Evolutionary conservation across 2,797 vertebrate species (phyloP), one percentile per base, ranked within the genome.

Genomic region (Tauraco hartlaubi): DNA sequence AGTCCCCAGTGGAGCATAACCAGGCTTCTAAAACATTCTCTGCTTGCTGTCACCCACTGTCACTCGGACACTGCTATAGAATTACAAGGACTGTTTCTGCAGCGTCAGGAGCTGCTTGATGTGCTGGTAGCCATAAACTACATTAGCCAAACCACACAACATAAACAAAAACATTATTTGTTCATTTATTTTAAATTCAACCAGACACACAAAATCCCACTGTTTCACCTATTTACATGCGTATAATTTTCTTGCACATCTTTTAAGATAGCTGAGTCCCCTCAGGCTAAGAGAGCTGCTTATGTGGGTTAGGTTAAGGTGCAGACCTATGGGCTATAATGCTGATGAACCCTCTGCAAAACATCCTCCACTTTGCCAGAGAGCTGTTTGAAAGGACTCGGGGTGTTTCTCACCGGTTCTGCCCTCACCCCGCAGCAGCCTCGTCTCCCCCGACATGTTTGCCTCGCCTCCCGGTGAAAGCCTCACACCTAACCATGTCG

Each of bases 401-500:
- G 12, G 11, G 15, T 51, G 17, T 51, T 92, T 63, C 52, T 71
- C 21, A 41, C 31, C 1, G 4, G 61, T 61, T 48, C 49, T 90
- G 17, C 25, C 52, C 48, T 67, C 26, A 44, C 18, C 21, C 25
- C 0, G 0, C 4, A 6, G 62, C 86, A 90, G 7, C 6, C 51
- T 48, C 18, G 1, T 46, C 33, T 52, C 43, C 9, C 16, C 12
- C 5, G 22, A 26, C 0, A 2, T 2, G 1, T 84, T 56, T 84
- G 23, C n/a, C 12, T 88, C 2, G 0, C 11, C 62, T 77, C 18
- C 9, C 2, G 1, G 22, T 26, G 44, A 77, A 2, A 46, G 6
- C 0, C 0, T 52, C 29, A 15, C 0, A 0, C 0, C 0, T 20
- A 68, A 54, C 35, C 12, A 20, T 5, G 2, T 15, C 66, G 81